Evolutionary conservation across 2,113 vertebrate genomes (phyloP).

Genomic region (Malaclemys terrapin): DNA sequence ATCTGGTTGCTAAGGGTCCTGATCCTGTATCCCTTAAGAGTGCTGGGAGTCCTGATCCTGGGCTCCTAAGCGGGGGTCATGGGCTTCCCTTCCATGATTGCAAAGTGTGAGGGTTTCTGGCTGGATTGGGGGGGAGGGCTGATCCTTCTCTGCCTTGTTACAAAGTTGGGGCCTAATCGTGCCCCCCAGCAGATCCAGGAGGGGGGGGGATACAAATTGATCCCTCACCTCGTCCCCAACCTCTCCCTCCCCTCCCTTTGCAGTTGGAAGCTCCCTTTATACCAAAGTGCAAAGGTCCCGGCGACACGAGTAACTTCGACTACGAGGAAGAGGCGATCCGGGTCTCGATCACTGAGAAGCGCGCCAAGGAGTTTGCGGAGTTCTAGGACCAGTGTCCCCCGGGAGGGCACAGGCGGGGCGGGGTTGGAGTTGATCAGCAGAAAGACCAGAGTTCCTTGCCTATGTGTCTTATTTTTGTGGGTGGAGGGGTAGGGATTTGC

Average conservation of each 20-base stretch:
- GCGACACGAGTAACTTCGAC: constrained; percentile 96
- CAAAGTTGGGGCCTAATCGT: background rate
- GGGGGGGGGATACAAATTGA: background rate
- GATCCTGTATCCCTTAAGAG: background rate
- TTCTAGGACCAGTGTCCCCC: constrained; percentile 83
- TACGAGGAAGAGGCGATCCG: constrained; percentile 94
- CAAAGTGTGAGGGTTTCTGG: background rate
- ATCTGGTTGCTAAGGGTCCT: background rate
- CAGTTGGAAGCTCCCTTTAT: constrained; percentile 94
- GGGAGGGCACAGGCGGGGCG: constrained; percentile 1
- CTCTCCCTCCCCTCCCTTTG: background rate
- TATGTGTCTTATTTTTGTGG: constrained; percentile 50
- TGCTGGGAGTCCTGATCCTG: background rate
- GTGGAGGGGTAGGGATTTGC: constrained; percentile 39
- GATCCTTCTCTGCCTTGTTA: background rate
- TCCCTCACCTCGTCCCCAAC: background rate
- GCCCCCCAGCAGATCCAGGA: background rate
- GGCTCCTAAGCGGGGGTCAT: background rate
- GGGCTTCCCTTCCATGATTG: background rate
- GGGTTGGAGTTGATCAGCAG: constrained; percentile 42
- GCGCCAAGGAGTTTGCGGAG: constrained; percentile 93
- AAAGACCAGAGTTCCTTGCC: constrained; percentile 53
- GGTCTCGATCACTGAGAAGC: constrained; percentile 92
- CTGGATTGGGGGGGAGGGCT: background rate
- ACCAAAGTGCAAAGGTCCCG: constrained; percentile 94